Percentiles rank a stretch among this genome's conserved stretches.
phyloP scores from a whole-genome alignment of 2,113 vertebrate genomes.

The Chaetodon auriga region DNA sequence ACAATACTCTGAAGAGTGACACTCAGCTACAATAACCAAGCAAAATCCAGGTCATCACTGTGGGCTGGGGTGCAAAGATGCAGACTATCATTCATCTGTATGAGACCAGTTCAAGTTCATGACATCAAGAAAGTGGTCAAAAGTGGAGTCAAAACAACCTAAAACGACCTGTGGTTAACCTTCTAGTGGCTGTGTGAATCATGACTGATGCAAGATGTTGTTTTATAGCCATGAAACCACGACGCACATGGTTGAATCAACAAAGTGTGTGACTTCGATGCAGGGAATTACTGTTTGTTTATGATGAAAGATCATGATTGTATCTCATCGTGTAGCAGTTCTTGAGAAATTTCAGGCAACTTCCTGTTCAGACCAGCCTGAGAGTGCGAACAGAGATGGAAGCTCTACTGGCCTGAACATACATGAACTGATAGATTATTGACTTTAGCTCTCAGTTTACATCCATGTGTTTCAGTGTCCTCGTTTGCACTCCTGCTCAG shows the following conservation, averaged over 20 bases:
- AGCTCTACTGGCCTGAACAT: background rate
- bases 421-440: background rate
- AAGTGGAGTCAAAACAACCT: background rate
- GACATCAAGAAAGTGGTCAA: background rate
- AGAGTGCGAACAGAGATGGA: background rate
- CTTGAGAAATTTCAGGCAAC: background rate
- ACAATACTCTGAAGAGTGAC: background rate
- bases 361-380: background rate
- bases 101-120: background rate
- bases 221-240: background rate
- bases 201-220: background rate
- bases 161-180: background rate
- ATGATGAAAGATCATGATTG: background rate
- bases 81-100: background rate
- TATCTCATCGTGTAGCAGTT: background rate
- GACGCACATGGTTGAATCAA: background rate
- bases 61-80: background rate
- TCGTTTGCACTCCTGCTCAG: background rate
- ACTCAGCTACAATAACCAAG: background rate
- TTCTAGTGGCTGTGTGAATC: no score
- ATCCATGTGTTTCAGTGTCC: background rate
- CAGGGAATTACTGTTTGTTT: background rate
- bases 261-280: background rate
- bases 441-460: background rate
- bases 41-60: background rate